These are phyloP conservation scores for Ammodytes dubius DNA, from an alignment of 2,113 vertebrate genomes.

Conservation along the genomic window DNA sequence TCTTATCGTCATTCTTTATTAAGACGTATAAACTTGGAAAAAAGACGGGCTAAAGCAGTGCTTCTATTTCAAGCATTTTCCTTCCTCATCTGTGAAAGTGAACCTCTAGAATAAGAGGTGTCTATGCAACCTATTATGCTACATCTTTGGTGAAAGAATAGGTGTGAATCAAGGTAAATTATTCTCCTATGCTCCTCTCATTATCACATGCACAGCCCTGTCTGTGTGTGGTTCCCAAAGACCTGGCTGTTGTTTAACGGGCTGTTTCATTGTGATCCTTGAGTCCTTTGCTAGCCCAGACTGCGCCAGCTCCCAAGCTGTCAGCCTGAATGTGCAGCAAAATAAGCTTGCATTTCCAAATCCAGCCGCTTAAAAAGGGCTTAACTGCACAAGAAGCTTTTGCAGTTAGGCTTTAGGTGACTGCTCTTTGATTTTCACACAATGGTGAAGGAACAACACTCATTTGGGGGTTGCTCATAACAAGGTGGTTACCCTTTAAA, in stretches of 20 bases:
- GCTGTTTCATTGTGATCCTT: slow-evolving; percentile 29
- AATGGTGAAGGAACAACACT: slow-evolving; percentile 17
- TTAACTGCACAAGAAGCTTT: slow-evolving; percentile 67
- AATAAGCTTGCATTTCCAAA: slow-evolving; percentile 67
- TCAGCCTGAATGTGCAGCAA: slow-evolving; percentile 37
- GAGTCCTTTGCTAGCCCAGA: slow-evolving; percentile 17
- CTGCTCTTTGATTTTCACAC: slow-evolving; percentile 39
- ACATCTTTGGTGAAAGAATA: background rate
- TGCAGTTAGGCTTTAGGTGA: slow-evolving; percentile 39
- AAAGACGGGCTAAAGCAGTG: background rate
- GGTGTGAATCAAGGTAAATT: slow-evolving; percentile 18
- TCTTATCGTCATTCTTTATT: background rate
- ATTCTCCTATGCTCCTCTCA: background rate
- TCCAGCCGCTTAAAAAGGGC: slow-evolving; percentile 61
- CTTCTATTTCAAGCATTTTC: background rate
- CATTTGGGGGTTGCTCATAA: background rate
- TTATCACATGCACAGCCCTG: slow-evolving; percentile 30
- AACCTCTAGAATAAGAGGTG: background rate
- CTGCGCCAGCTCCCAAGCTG: slow-evolving; percentile 24
- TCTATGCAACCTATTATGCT: background rate
- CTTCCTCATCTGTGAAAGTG: background rate
- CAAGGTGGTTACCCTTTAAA: slow-evolving; percentile 7
- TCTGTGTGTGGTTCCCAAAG: slow-evolving; percentile 33
- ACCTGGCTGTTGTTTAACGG: slow-evolving; percentile 17
- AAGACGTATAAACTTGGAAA: background rate